Percentiles rank a stretch among this genome's conserved stretches.
Evolutionary conservation across 2,888 invertebrate genomes (phyloP).

Genomic region (Plebejus melissa): DNA sequence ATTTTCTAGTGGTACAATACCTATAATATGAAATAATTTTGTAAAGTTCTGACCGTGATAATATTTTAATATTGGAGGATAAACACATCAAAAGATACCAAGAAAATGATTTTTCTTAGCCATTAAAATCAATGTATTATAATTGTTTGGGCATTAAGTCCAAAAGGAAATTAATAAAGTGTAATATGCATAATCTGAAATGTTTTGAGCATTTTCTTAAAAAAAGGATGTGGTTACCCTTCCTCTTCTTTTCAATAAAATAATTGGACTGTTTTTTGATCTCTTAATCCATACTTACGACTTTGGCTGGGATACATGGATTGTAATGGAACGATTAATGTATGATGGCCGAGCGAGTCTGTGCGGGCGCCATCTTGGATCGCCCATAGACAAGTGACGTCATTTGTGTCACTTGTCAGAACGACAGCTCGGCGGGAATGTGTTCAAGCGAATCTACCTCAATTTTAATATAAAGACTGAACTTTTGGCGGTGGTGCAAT

Average conservation of each 20-base stretch:
- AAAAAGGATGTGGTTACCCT: too few species aligned
- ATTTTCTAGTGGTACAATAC: not conserved
- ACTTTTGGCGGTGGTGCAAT: slow-evolving; percentile 70
- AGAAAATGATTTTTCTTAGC: not conserved
- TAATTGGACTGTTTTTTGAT: not conserved
- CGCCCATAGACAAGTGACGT: not conserved
- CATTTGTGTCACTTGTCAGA: slow-evolving; percentile 9
- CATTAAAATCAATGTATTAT: not conserved
- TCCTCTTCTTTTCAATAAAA: too few species aligned
- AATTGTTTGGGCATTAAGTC: not conserved
- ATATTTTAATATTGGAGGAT: not conserved
- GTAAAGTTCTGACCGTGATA: not conserved
- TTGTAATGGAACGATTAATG: slow-evolving; percentile 22
- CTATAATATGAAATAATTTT: not conserved
- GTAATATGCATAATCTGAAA: too few species aligned
- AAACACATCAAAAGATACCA: not conserved
- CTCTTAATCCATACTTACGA: not conserved
- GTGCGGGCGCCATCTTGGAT: slow-evolving; percentile 7
- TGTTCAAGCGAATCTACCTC: slow-evolving; percentile 65
- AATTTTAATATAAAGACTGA: slow-evolving; percentile 71
- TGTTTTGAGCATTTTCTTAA: too few species aligned
- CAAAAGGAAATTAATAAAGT: too few species aligned
- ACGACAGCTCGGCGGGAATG: slow-evolving; percentile 42
- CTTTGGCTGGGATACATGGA: slow-evolving; percentile 21
- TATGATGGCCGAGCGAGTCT: slow-evolving; percentile 9